Evolutionary conservation across 2,888 invertebrate genomes (phyloP).

Genomic region (Drosophila suboccidentalis): DNA sequence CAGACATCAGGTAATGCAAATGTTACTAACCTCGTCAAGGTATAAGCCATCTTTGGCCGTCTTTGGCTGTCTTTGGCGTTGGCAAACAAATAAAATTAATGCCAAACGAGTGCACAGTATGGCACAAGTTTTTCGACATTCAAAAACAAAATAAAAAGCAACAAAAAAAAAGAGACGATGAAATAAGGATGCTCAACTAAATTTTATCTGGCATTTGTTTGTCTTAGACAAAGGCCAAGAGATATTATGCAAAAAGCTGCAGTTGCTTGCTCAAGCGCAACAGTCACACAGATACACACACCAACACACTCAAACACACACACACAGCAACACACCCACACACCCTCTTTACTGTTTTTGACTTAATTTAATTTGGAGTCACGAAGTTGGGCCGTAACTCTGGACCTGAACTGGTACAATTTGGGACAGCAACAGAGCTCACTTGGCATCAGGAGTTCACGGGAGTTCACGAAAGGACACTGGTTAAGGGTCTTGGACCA

Average conservation of each 20-base stretch:
- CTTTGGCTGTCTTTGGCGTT: constrained; percentile 39
- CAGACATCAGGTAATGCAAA: constrained; percentile 34
- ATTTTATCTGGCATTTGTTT: constrained; percentile 54
- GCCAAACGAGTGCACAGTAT: constrained; percentile 53
- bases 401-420: too few species aligned
- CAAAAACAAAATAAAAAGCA: constrained; percentile 4
- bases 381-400: too few species aligned
- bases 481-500: too few species aligned
- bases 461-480: too few species aligned
- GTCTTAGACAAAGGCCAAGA: constrained; percentile 63
- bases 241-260: constrained; percentile 49
- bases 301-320: constrained; percentile 10
- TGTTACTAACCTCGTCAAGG: constrained; percentile 22
- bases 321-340: too few species aligned
- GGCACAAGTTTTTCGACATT: constrained; percentile 33
- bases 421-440: too few species aligned
- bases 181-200: constrained; percentile 21
- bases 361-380: too few species aligned
- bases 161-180: not conserved
- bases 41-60: constrained; percentile 14
- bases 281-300: constrained; percentile 53
- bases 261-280: constrained; percentile 66
- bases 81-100: constrained; percentile 65
- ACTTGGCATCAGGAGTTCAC: too few species aligned
- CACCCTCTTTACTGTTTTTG: too few species aligned